These are phyloP conservation scores for Menidia menidia DNA, from an alignment of 2,797 vertebrate species.

Conservation along the genomic window DNA sequence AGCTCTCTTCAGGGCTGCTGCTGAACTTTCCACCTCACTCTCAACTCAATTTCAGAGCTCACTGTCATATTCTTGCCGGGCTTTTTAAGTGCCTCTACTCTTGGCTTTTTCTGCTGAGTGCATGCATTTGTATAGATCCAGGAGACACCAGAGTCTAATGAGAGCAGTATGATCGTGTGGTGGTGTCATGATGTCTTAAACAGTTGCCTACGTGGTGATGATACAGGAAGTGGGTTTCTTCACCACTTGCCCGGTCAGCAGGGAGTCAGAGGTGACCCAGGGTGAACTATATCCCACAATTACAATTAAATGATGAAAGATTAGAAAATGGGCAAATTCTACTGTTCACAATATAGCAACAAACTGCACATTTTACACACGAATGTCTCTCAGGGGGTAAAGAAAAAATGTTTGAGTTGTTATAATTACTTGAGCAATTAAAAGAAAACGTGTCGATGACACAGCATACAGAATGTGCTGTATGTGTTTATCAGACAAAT, in stretches of 20 bases:
- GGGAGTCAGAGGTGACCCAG: slow-evolving; percentile 40
- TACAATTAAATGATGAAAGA: slow-evolving; percentile 43
- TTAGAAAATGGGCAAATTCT: slow-evolving; percentile 44
- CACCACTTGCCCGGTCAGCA: slow-evolving; percentile 29
- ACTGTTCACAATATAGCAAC: slow-evolving; percentile 34
- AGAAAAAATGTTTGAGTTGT: neutral
- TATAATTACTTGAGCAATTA: slow-evolving; percentile 33
- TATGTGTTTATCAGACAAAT: neutral
- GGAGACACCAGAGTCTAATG: slow-evolving; percentile 19
- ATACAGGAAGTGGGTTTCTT: slow-evolving; percentile 26
- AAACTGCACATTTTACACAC: slow-evolving; percentile 6
- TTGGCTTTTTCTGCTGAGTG: slow-evolving; percentile 20
- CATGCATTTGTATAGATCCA: neutral
- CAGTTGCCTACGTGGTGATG: slow-evolving; percentile 12
- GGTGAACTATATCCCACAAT: slow-evolving; percentile 45
- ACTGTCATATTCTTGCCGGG: slow-evolving; percentile 21
- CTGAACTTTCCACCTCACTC: slow-evolving; percentile 57
- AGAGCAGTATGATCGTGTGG: neutral
- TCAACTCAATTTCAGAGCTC: slow-evolving; percentile 45
- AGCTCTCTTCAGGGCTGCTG: slow-evolving; percentile 25
- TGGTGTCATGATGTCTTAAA: slow-evolving; percentile 12
- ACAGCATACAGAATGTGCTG: slow-evolving; percentile 15
- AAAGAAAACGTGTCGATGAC: slow-evolving; percentile 43
- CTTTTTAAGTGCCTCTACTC: slow-evolving; percentile 51
- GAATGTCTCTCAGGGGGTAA: slow-evolving; percentile 10